Conservation (phyloP, 2,888 invertebrate genomes). For the Meta bourneti region DNA sequence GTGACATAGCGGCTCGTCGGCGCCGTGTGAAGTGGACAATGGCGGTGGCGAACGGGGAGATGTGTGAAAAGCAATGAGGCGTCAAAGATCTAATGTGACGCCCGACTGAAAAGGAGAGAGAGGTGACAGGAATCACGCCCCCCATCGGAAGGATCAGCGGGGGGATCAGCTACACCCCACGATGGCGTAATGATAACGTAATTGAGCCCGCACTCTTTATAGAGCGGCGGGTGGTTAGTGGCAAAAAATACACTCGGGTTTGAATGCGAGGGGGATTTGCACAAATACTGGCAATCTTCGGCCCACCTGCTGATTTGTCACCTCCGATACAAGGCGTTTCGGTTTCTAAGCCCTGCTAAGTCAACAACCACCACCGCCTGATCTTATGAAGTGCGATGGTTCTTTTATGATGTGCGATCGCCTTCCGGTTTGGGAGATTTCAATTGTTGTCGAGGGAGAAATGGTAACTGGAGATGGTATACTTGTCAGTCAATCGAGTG, state of each 20-base stretch:
- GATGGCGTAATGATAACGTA: constrained; percentile 76
- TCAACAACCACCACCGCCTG: constrained; percentile 11
- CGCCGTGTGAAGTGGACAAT: constrained; percentile 74
- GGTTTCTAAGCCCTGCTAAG: constrained; percentile 14
- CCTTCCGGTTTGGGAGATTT: not conserved
- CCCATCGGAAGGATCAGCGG: constrained; percentile 21
- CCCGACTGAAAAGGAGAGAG: constrained; percentile 45
- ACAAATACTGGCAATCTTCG: constrained; percentile 38
- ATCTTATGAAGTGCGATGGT: not conserved
- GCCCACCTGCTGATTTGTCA: constrained; percentile 61
- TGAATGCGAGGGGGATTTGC: not conserved
- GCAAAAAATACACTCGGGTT: not conserved
- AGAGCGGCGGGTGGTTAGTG: not conserved
- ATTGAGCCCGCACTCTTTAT: constrained; percentile 65
- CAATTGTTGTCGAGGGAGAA: not conserved
- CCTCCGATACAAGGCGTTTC: constrained; percentile 9
- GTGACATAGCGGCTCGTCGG: constrained; percentile 66
- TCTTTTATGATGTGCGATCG: not conserved
- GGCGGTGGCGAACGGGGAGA: constrained; percentile 36
- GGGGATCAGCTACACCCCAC: constrained; percentile 16
- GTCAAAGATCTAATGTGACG: constrained; percentile 72
- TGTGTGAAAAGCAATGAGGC: constrained; percentile 65
- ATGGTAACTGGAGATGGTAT: not conserved
- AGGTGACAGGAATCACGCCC: constrained; percentile 65
- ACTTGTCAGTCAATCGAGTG: too few species aligned